Evolutionary conservation across 2,888 invertebrate species (phyloP).

Genomic region (Netelia inedita): DNA sequence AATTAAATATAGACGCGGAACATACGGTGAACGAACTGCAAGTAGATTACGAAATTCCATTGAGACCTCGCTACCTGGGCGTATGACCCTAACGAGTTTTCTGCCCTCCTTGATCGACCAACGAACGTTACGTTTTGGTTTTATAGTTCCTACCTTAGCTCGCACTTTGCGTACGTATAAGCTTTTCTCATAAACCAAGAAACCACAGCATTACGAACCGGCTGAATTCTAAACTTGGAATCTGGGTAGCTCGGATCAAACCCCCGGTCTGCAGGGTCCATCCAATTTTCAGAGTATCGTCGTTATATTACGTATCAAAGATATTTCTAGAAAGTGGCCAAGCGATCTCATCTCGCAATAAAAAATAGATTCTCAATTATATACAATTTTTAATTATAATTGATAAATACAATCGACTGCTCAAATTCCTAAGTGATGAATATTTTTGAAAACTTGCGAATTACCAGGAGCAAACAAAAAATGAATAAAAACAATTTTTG

Average conservation of each 20-base stretch:
- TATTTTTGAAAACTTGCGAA: no score
- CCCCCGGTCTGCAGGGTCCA: neutral
- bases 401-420: no score
- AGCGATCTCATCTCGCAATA: no score
- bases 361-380: no score
- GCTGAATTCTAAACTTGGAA: constrained; percentile 19
- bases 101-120: neutral
- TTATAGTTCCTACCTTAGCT: neutral
- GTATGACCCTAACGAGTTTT: constrained; percentile 33
- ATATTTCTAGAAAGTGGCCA: neutral
- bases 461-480: no score
- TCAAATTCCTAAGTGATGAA: no score
- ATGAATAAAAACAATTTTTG: no score
- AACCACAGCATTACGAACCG: neutral
- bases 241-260: neutral
- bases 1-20: constrained; percentile 80
- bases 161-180: neutral
- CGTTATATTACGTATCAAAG: neutral
- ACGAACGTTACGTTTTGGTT: neutral
- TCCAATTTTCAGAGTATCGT: neutral
- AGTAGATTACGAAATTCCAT: constrained; percentile 79
- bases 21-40: constrained; percentile 80
- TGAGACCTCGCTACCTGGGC: constrained; percentile 38
- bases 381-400: no score
- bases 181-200: neutral